Evolutionary conservation across 1,140 invertebrate species (phyloP).

Genomic region (Archivesica marissinica): DNA sequence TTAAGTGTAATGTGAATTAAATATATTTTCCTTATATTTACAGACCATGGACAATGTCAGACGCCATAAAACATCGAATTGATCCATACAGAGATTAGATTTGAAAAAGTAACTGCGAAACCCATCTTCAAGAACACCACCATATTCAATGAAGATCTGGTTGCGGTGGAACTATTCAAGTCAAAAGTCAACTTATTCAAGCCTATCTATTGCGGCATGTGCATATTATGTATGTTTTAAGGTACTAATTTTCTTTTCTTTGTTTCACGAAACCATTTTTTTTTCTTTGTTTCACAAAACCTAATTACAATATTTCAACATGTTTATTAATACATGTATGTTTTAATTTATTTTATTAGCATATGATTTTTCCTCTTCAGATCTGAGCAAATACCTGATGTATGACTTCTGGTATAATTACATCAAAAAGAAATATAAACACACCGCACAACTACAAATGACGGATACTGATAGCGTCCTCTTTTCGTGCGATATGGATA

Average conservation of each 20-base stretch:
- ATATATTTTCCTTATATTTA: constrained; percentile 58
- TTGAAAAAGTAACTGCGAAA: constrained; percentile 75
- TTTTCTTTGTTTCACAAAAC: no score
- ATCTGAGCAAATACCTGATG: constrained; percentile 62
- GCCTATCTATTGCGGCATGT: constrained; percentile 73
- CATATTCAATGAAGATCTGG: constrained; percentile 78
- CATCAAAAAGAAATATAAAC: constrained; percentile 70
- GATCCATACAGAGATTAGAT: constrained; percentile 20
- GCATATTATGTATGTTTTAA: no score
- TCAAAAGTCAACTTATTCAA: constrained; percentile 63
- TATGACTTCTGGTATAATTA: constrained; percentile 77
- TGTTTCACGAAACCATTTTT: no score
- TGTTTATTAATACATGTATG: no score
- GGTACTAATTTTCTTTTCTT: no score
- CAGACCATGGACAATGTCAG: constrained; percentile 83
- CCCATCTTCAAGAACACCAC: constrained; percentile 77
- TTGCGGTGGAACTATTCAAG: constrained; percentile 64
- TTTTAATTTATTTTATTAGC: no score
- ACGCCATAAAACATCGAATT: constrained; percentile 64
- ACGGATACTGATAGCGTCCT: constrained; percentile 84
- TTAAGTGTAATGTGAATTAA: no score
- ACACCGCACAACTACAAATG: constrained; percentile 72
- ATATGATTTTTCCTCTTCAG: no score
- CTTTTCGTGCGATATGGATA: constrained; percentile 79
- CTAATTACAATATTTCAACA: no score